Conservation (phyloP, 2,797 vertebrate genomes). For the Gymnodraco acuticeps region DNA sequence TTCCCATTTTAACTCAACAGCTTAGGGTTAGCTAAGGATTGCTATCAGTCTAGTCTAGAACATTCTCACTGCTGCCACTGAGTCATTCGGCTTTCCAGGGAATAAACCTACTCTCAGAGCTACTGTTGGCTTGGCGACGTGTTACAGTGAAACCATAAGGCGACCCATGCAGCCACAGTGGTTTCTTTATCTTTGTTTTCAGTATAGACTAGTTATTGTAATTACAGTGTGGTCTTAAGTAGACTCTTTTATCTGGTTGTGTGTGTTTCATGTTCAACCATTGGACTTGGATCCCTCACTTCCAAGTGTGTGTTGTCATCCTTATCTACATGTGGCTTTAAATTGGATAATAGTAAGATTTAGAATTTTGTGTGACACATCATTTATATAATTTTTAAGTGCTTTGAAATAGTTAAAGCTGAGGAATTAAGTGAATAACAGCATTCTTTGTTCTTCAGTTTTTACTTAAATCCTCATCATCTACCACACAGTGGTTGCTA, state of each 20-base stretch:
- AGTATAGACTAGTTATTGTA: not conserved
- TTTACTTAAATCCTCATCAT: not conserved
- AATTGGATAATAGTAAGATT: too few species aligned
- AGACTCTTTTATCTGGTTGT: not conserved
- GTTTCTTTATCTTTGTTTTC: not conserved
- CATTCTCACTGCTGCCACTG: slow-evolving; percentile 70
- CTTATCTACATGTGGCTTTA: not conserved
- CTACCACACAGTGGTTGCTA: not conserved
- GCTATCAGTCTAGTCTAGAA: slow-evolving; percentile 71
- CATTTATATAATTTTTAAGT: not conserved
- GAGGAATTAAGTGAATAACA: not conserved
- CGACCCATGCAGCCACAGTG: not conserved
- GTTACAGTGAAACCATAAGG: slow-evolving; percentile 17
- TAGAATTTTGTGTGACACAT: not conserved
- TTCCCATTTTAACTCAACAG: not conserved
- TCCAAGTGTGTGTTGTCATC: not conserved
- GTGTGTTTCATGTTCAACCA: not conserved
- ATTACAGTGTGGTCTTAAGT: not conserved
- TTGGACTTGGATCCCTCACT: not conserved
- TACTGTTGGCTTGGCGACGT: slow-evolving; percentile 62
- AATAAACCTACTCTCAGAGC: slow-evolving; percentile 55
- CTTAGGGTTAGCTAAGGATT: slow-evolving; percentile 23
- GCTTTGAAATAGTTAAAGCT: slow-evolving; percentile 4
- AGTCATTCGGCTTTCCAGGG: slow-evolving; percentile 74
- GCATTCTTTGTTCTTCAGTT: not conserved